phyloP scores from a whole-genome alignment of 2,797 vertebrate species.

The Tarsius wallacei region DNA sequence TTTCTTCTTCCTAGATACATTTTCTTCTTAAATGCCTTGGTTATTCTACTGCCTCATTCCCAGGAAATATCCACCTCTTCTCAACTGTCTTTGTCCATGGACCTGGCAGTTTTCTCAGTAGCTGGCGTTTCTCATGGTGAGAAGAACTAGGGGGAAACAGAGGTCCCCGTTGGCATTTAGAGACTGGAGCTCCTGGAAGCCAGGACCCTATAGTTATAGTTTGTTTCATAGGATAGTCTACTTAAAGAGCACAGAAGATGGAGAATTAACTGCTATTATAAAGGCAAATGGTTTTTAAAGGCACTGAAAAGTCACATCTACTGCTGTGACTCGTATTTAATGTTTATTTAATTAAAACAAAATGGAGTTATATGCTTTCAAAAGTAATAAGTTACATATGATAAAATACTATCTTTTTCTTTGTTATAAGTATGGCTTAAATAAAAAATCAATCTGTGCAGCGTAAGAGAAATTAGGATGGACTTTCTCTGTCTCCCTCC shows the following conservation, averaged over 20 bases:
- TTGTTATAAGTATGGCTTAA: slow-evolving; percentile 14
- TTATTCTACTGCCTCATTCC: slow-evolving; percentile 14
- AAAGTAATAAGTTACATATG: slow-evolving; percentile 6
- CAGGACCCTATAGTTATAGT: not conserved
- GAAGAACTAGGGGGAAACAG: not conserved
- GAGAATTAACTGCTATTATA: slow-evolving; percentile 33
- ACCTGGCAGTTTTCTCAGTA: not conserved
- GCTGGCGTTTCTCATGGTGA: not conserved
- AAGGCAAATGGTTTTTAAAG: slow-evolving; percentile 42
- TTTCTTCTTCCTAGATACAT: slow-evolving; percentile 11
- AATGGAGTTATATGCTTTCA: slow-evolving; percentile 28
- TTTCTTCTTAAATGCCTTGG: slow-evolving; percentile 42
- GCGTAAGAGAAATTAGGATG: not conserved
- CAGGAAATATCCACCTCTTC: not conserved
- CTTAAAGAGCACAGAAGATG: not conserved
- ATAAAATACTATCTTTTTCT: not conserved
- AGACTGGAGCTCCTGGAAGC: not conserved
- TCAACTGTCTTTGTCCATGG: not conserved
- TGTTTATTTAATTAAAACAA: slow-evolving; percentile 74
- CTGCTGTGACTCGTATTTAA: slow-evolving; percentile 44
- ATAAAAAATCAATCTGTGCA: slow-evolving; percentile 57
- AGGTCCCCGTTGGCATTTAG: not conserved
- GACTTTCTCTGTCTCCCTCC: not conserved
- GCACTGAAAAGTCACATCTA: slow-evolving; percentile 30
- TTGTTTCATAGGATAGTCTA: slow-evolving; percentile 44